These are phyloP conservation scores for Peromyscus nudipes DNA, from an alignment of 2,797 vertebrate genomes.

Conservation along the genomic window DNA sequence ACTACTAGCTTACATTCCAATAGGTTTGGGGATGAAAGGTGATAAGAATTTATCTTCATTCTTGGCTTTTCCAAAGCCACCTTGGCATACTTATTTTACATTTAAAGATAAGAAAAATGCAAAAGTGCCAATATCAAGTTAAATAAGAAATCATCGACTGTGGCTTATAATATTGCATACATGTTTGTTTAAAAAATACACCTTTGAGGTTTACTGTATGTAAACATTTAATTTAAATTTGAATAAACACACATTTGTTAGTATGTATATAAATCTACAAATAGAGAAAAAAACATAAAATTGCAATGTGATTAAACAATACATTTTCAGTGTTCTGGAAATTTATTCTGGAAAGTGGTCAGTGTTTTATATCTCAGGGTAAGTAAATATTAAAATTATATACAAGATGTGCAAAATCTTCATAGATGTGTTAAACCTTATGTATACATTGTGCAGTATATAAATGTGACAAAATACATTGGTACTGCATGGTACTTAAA, in stretches of 20 bases:
- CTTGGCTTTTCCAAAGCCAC: neutral
- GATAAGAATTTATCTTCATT: neutral
- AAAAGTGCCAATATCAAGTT: neutral
- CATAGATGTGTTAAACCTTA: neutral
- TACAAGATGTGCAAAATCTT: neutral
- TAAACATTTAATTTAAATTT: neutral
- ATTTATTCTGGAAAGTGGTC: neutral
- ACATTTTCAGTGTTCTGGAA: neutral
- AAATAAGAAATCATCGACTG: neutral
- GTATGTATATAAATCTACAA: neutral
- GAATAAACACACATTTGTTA: neutral
- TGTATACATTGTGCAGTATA: neutral
- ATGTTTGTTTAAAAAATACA: neutral
- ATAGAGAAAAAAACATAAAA: neutral
- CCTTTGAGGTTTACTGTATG: neutral
- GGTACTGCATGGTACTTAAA: neutral
- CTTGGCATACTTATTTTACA: neutral
- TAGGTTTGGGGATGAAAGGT: neutral
- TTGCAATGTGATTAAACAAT: neutral
- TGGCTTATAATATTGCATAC: neutral
- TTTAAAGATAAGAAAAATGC: neutral
- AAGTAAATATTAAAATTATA: neutral
- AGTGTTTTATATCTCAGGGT: neutral
- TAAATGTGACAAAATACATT: neutral
- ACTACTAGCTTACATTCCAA: neutral